Evolutionary conservation across 2,113 vertebrate genomes (phyloP), one percentile per base, ranked within the genome.

Genomic region (Odocoileus hemionus): DNA sequence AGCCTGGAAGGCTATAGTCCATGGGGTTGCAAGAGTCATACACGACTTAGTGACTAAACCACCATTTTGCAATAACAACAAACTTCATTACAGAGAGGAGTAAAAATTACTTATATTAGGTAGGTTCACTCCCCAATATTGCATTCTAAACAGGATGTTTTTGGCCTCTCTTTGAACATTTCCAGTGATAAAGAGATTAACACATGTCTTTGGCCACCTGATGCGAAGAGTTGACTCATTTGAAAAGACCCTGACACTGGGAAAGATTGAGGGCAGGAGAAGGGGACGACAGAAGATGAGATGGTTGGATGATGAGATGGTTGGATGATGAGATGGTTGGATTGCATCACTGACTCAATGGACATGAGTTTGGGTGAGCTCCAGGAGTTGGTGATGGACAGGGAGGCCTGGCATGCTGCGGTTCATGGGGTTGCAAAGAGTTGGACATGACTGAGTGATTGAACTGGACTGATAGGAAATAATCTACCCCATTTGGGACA

Each of bases 371-470:
- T 74, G 67, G 5, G n/a, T 70, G 67, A 21, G n/a, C 5, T 39
- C 67, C 36, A 74, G 36, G 36, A 74, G 36, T 3, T 74, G 19
- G 10, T 74, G 67, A 74, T 39, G 67, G 36, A 74, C 36, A 3
- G 67, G 36, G 67, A 39, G 36, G 5, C 19, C 21, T 74, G 36
- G 11, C 10, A 11, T 39, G 67, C 67, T 39, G 10, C 10, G 6
- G 0, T 74, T 74, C 36, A 39, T 74, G 36, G 10, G 2, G 5
- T 39, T 1, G 0, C 10, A 74, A 58, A 58, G 36, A 74, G 10
- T 36, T 19, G 21, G 1, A 74, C 36, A 6, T 0, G 5, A 39
- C 36, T 74, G 19, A 74, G 67, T 0, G 10, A 70, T 21, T 74
- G 67, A 23, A 70, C 19, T 39, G 67, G 12, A 39, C 6, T 39